Evolutionary conservation across 2,888 invertebrate species (phyloP), one percentile per base, ranked within the genome.

Genomic region (Tetragonisca angustula): DNA sequence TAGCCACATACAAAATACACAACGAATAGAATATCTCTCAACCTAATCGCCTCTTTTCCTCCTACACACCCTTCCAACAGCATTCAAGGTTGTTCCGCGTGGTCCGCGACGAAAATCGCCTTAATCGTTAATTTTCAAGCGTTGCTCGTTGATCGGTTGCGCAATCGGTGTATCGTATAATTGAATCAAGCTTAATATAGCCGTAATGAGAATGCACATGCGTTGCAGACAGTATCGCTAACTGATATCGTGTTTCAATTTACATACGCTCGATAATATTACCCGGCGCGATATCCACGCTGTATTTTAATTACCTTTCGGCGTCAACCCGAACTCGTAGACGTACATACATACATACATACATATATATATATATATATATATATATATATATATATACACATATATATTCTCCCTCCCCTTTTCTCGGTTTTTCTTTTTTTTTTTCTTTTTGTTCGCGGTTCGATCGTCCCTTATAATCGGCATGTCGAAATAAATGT

Each of bases 161-260:
- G 77, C 77, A 77, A 83, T 64, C 83, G 77, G 72, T 62, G 83
- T 73, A 83, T 83, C 83, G 77, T 64, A 76, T 83, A 83, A 83
- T 83, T 83, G 83, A 83, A 83, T 83, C 83, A 61, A 83, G 83
- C 83, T 72, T 76, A 83, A 76, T 62, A 76, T 54, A 77, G 32
- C 71, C 36, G 83, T 83, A 83, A 83, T 73, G 83, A 83, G 83
- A 83, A 76, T 83, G 83, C 83, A 69, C 72, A 73, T 77, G 83
- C 83, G 72, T 77, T n/a, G 83, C 73, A 69, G 68, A 76, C 77
- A 62, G 73, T 83, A 77, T 83, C 83, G 83, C 64, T 69, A 64
- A 77, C 73, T 65, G 83, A 83, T 83, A 83, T 83, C 83, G 83
- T 76, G 76, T 83, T 83, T 83, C 81, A 43, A 83, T 83, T 83